Evolutionary conservation across 1,140 invertebrate species (phyloP).

Genomic region (Neodiprion pinetum): DNA sequence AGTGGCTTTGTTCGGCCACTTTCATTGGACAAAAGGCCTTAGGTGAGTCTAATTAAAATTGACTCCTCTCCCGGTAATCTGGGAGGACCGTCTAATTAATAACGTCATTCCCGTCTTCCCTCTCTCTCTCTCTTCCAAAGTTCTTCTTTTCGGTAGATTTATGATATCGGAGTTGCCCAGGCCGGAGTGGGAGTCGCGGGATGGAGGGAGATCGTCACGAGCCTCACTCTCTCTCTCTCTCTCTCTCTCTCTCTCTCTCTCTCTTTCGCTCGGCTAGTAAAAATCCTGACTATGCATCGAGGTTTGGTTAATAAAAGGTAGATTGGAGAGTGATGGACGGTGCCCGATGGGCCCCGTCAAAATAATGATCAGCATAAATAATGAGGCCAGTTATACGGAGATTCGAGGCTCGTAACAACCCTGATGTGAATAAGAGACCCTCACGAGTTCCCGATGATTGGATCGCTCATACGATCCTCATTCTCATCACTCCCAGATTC

Average conservation of each 20-base stretch:
- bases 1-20: background rate
- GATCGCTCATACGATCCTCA: background rate
- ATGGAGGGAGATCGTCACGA: slow-evolving; percentile 10
- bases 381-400: slow-evolving; percentile 52
- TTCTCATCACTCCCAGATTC: background rate
- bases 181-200: slow-evolving; percentile 18
- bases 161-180: slow-evolving; percentile 40
- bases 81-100: slow-evolving; percentile 40
- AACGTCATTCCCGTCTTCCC: slow-evolving; percentile 21
- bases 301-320: slow-evolving; percentile 6
- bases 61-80: background rate
- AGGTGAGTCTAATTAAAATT: slow-evolving; percentile 6
- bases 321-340: slow-evolving; percentile 49
- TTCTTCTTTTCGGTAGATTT: slow-evolving; percentile 41
- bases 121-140: background rate
- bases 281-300: too few species aligned
- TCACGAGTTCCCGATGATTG: background rate
- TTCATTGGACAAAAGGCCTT: slow-evolving; percentile 27
- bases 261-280: too few species aligned
- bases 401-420: slow-evolving; percentile 4
- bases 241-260: too few species aligned
- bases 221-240: background rate
- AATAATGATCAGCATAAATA: slow-evolving; percentile 59
- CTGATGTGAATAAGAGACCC: background rate
- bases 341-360: slow-evolving; percentile 57